These are phyloP conservation scores for Paraescarpia echinospica DNA, from an alignment of 1,140 invertebrate genomes.

Conservation along the genomic window DNA sequence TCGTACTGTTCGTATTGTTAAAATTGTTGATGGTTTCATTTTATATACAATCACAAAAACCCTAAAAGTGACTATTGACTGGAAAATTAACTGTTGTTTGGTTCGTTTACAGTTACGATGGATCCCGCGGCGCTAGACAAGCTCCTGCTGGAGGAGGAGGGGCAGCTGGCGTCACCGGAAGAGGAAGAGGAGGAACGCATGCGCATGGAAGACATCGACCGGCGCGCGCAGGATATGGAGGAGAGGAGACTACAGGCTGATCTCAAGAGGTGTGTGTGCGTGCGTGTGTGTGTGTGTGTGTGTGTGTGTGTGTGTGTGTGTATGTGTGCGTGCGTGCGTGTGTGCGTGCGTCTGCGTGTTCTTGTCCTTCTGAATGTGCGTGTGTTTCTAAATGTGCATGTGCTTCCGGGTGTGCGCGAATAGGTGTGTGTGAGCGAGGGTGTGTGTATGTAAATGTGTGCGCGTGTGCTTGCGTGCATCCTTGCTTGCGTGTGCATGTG, in stretches of 20 bases:
- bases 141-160: not conserved
- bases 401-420: not conserved
- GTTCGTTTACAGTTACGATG: not conserved
- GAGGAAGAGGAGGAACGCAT: not conserved
- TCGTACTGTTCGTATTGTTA: no score
- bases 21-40: no score
- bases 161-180: not conserved
- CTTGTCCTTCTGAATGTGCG: not conserved
- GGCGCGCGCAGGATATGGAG: not conserved
- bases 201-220: not conserved
- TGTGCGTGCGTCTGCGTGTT: no score
- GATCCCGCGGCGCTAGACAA: not conserved
- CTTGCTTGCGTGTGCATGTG: no score
- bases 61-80: not conserved
- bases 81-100: not conserved
- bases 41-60: not conserved
- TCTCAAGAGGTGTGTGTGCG: not conserved
- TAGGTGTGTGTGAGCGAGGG: no score
- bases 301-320: not conserved
- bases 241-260: not conserved
- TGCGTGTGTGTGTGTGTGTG: not conserved
- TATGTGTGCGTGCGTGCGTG: not conserved
- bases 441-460: no score
- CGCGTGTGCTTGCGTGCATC: no score
- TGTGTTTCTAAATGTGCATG: not conserved